Evolutionary conservation across 2,888 invertebrate species (phyloP), one percentile per base, ranked within the genome.

Genomic region (Luperina testacea): DNA sequence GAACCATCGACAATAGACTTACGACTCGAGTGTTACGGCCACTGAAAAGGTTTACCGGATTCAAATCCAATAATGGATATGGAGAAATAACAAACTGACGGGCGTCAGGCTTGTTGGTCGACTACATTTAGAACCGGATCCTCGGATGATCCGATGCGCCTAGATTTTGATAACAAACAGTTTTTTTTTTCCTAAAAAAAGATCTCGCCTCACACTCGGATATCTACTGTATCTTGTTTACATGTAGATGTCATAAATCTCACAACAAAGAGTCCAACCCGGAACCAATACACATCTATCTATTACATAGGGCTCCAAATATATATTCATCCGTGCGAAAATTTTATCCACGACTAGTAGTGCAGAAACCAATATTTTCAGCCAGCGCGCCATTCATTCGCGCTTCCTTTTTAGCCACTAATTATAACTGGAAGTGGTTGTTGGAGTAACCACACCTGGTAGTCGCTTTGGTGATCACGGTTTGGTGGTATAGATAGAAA

Each of bases 21-120:
- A 74, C 73, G 67, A n/a, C 51, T 64, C 63, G 53, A 77, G 61
- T 72, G 77, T 74, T 73, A 83, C 80, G 38, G 68, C 70, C 74
- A 74, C 67, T 81, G 53, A 77, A 81, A 84, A 77, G 81, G 77
- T 81, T 72, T 81, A 75, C 74, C 68, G 74, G 76, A 81, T 84
- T 81, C 72, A 75, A 83, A 78, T 72, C 69, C 77, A 84, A 81
- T 84, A 74, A 77, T 67, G 65, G 57, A 80, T 73, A 71, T 81
- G 68, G 68, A 80, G 70, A 65, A 72, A 70, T 80, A 80, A 74
- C 77, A 68, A 77, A 74, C 73, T 63, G 70, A 68, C 61, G 27
- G 67, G 57, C 32, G 38, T 51, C 42, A 17, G 42, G 69, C 38
- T 80, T 65, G 72, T 61, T 70, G 61, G 53, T 8, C 45, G 38